Evolutionary conservation across 2,797 vertebrate species (phyloP).

Genomic region (Martes flavigula): DNA sequence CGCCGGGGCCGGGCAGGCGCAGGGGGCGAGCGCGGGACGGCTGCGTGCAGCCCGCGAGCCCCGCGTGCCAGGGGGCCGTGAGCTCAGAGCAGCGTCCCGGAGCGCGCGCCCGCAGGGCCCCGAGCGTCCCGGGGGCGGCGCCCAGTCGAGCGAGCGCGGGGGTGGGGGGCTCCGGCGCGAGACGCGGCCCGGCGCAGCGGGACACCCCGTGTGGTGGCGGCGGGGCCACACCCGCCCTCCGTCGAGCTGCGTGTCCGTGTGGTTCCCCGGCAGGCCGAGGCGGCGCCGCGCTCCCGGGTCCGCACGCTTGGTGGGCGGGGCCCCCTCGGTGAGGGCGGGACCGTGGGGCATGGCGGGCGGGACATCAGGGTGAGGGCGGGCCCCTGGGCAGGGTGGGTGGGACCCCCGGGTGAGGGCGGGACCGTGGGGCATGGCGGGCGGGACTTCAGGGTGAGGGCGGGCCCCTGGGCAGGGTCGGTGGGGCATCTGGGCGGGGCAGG

Average conservation of each 20-base stretch:
- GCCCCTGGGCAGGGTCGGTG: no score
- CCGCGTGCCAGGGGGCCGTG: no score
- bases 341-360: not conserved
- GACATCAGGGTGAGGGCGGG: not conserved
- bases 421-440: not conserved
- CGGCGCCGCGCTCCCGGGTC: not conserved
- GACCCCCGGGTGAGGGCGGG: not conserved
- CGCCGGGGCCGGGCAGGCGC: no score
- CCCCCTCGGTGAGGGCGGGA: not conserved
- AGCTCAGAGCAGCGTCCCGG: no score
- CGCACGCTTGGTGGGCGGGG: not conserved
- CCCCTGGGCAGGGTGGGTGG: no score
- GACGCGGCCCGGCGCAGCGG: not conserved
- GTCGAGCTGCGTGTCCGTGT: not conserved
- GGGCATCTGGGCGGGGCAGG: no score
- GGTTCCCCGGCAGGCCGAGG: not conserved
- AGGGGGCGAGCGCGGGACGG: no score
- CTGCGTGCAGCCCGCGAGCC: no score
- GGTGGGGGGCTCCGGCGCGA: not conserved
- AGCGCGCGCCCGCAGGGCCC: not conserved
- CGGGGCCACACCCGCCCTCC: not conserved
- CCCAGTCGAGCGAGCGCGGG: not conserved
- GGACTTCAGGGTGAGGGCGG: not conserved
- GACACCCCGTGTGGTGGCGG: not conserved
- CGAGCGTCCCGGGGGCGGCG: not conserved